These are phyloP conservation scores for Chionoecetes opilio DNA, from an alignment of 1,140 invertebrate genomes.

Conservation along the genomic window DNA sequence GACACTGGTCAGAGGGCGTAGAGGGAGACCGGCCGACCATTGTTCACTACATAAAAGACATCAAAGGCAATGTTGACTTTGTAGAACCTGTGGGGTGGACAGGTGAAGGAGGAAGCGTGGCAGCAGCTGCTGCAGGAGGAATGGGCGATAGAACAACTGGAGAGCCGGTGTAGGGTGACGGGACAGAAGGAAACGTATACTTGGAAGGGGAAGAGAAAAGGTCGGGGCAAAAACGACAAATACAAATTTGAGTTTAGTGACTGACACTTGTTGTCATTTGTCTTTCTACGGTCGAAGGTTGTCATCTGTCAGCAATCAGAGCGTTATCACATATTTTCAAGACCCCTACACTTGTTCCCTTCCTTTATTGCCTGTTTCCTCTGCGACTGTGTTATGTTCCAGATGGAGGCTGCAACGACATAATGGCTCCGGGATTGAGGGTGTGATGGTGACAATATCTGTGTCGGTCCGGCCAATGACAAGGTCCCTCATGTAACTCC, in stretches of 20 bases:
- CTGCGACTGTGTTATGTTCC: not conserved
- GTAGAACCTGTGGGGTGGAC: not conserved
- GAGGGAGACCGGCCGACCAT: slow-evolving; percentile 21
- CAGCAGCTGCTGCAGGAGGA: not conserved
- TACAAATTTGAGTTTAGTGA: slow-evolving; percentile 1
- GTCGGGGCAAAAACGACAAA: not conserved
- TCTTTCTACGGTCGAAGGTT: not conserved
- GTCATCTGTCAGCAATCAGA: slow-evolving; percentile 17
- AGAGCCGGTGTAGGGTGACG: not conserved
- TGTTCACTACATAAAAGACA: not conserved
- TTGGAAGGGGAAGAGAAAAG: not conserved
- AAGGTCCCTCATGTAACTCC: slow-evolving; percentile 12
- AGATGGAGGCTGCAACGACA: not conserved
- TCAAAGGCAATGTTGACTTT: slow-evolving; percentile 34
- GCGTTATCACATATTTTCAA: slow-evolving; percentile 17
- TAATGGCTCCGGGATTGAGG: not conserved
- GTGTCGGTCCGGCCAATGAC: not conserved
- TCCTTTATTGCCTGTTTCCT: not conserved
- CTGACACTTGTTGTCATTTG: slow-evolving; percentile 19
- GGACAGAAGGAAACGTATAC: not conserved
- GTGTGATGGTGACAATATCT: slow-evolving; percentile 9
- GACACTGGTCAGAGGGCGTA: slow-evolving; percentile 40
- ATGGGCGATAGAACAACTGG: not conserved
- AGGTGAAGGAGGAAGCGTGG: not conserved
- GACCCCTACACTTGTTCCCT: not conserved